Evolutionary conservation across 2,797 vertebrate genomes (phyloP), one percentile per base, ranked within the genome.

Genomic region (Steatocranus sp.): DNA sequence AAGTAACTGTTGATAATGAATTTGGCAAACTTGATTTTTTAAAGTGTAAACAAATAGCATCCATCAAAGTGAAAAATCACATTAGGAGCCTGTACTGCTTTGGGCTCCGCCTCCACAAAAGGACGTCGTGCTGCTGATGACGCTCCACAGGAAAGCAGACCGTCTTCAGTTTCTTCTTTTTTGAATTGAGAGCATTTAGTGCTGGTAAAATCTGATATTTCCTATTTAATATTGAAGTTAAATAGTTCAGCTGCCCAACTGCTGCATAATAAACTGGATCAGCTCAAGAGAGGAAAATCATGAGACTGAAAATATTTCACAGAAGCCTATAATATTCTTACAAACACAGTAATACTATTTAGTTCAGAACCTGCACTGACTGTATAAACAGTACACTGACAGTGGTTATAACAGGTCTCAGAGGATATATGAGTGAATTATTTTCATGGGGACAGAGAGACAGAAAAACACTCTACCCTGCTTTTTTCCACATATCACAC

Each of bases 41-140:
- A 49, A n/a, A n/a, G 5, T 49, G 46, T n/a, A 49, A 49, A n/a
- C 46, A 49, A 41, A 3, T 5, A 56, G 53, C 1, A 0, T 56
- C 53, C 53, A 14, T 66, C 2, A 38, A 58, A 58, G 54, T 32
- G n/a, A 66, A 2, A 66, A 38, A 14, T 3, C 7, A 0, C 25
- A 30, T 9, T 6, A 56, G 0, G 3, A 30, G 8, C 1, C 0
- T 1, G 5, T 9, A 6, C 14, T 2, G 14, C 53, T 54, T 17
- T 17, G 8, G 25, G 25, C 53, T 56, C 53, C 53, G 53, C 53
- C 53, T 56, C 53, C 8, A 56, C 11, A 6, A 23, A 38, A 66
- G 61, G 61, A 8, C 5, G 12, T 4, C 7, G 7, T 14, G 34
- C 34, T 66, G n/a, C 34, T 23, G 34, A 12, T 38, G n/a, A 15